These are phyloP conservation scores for Spinus olivaceus DNA, from an alignment of 2,797 vertebrate genomes.

Conservation along the genomic window DNA sequence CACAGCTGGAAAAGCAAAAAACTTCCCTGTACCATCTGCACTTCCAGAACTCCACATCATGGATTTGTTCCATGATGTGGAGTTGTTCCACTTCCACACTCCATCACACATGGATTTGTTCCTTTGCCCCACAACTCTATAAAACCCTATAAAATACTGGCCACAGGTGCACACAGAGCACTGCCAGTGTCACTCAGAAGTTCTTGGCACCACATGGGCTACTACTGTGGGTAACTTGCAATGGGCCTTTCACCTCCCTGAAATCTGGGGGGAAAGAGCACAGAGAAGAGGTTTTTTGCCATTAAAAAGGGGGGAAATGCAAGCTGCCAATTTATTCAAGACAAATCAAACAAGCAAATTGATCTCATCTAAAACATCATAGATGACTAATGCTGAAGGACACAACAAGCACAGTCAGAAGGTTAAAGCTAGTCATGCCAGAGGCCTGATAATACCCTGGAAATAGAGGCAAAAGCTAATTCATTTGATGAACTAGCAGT, in stretches of 20 bases:
- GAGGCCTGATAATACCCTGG: neutral
- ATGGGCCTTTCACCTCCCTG: neutral
- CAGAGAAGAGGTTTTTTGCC: neutral
- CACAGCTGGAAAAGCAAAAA: neutral
- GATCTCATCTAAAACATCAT: neutral
- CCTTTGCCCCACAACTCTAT: neutral
- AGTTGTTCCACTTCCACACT: no score
- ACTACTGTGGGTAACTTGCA: neutral
- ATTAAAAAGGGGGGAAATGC: neutral
- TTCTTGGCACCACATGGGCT: neutral
- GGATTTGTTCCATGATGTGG: neutral
- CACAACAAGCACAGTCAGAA: neutral
- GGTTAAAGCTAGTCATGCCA: neutral
- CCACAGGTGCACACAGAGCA: neutral
- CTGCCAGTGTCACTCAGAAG: neutral
- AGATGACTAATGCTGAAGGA: neutral
- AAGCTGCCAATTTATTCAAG: neutral
- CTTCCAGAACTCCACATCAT: neutral
- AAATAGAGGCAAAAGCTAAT: neutral
- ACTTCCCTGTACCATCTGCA: neutral
- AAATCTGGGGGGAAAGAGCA: neutral
- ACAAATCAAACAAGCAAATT: neutral
- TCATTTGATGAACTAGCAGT: neutral
- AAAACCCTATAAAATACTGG: neutral
- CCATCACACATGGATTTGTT: neutral